Evolutionary conservation across 1,140 invertebrate genomes (phyloP).

Genomic region (Gonioctena quinquepunctata): DNA sequence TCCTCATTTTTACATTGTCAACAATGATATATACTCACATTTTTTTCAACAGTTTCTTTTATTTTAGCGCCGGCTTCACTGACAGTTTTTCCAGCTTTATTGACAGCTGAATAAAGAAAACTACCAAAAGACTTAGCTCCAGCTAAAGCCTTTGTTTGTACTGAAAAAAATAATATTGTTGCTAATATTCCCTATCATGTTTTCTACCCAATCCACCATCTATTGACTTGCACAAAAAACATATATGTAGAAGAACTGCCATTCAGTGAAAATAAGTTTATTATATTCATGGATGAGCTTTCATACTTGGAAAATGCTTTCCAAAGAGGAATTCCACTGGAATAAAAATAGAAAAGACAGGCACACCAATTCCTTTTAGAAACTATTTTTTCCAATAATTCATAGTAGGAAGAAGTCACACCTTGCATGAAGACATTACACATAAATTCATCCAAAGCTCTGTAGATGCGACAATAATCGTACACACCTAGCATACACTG

Average conservation of each 20-base stretch:
- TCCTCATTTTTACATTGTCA: background rate
- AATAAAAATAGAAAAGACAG: no score
- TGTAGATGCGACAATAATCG: background rate
- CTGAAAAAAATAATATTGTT: constrained; percentile 57
- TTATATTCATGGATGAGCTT: no score
- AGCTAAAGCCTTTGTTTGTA: constrained; percentile 88
- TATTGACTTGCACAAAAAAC: background rate
- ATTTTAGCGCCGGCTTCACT: constrained; percentile 85
- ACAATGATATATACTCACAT: constrained; percentile 68
- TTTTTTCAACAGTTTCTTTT: constrained; percentile 94
- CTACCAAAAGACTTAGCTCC: constrained; percentile 91
- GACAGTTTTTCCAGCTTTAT: constrained; percentile 81
- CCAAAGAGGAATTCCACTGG: no score
- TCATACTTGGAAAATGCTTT: no score
- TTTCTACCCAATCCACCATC: background rate
- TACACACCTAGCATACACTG: background rate
- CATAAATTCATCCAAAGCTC: background rate
- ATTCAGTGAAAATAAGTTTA: background rate
- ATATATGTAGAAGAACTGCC: no score
- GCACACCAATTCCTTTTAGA: no score
- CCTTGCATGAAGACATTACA: no score
- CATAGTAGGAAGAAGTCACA: no score
- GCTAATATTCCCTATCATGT: background rate
- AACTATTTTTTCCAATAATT: no score
- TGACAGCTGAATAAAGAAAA: constrained; percentile 87